Base-by-base conservation (phyloP, 2,888 invertebrate species). In the Drosophila cyrtoloma region DNA sequence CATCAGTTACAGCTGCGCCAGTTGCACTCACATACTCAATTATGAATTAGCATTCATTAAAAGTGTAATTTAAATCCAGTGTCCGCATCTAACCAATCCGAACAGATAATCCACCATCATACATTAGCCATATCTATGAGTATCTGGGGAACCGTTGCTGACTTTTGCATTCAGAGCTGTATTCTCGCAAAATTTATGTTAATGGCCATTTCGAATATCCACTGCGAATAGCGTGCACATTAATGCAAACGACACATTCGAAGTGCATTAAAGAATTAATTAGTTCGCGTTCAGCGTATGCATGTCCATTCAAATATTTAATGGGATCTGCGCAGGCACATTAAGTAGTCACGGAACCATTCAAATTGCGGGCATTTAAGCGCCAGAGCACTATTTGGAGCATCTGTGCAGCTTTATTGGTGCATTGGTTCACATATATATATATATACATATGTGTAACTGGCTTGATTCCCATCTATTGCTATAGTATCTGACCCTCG, bases 41-140 rank as follows among this genome's bases (percentile, higher is more conserved):
- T 91, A 82, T 88, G 90, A 88, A 91, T 89, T 89, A 90, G 82
- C 89, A 90, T 92, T 89, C 87, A 91, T 92, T 88, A 75, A 84
- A 89, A 78, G 89, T 81, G 91, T 87, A 91, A 92, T 91, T 91
- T 92, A 92, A 91, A 86, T 80, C 87, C 62, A 58, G 53, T 59
- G 12, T 32, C 28, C 66, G 26, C 50, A 32, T 79, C 82, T 81
- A 82, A 75, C 64, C 57, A 47, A 47, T 47, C 53, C 66, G 44
- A 30, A 44, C 76, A 76, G 68, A 60, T 63, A 71, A 71, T 50
- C 56, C 28, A 32, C 33, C 82, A 56, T 39, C 58, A 67, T 64
- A 82, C 88, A 85, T 87, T 89, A 76, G 86, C 89, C 84, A 69
- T 90, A 90, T 88, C 68, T 71, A 26, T 26, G 47, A 30, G 70